phyloP scores from a whole-genome alignment of 2,888 invertebrate species.

The Lucinisca nassula region DNA sequence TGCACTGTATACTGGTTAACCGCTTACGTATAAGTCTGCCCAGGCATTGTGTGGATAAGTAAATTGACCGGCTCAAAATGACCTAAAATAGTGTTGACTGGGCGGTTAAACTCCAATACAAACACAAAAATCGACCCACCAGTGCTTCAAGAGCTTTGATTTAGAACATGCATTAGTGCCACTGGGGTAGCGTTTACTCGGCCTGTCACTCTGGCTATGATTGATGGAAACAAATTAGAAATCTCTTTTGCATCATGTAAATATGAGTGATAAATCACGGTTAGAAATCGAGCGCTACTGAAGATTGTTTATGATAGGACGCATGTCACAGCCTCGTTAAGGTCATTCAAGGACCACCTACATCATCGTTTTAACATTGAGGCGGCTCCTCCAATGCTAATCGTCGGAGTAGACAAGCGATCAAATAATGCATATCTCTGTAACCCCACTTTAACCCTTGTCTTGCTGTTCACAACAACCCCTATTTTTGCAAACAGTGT shows the following conservation, averaged over 20 bases:
- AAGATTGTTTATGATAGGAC: constrained; percentile 10
- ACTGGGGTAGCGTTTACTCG: background rate
- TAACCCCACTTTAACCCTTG: no score
- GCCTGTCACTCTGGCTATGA: background rate
- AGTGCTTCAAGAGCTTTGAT: background rate
- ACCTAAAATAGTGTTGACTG: no score
- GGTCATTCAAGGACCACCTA: background rate
- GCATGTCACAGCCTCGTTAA: background rate
- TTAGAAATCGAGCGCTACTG: background rate
- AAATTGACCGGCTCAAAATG: no score
- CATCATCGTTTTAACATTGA: no score
- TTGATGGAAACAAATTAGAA: background rate
- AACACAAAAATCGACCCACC: background rate
- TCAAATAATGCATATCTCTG: no score
- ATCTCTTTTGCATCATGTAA: background rate
- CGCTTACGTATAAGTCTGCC: no score
- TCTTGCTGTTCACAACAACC: no score
- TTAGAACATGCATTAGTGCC: background rate
- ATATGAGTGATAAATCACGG: constrained; percentile 5
- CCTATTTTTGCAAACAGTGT: no score
- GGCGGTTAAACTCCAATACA: background rate
- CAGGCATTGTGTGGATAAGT: no score
- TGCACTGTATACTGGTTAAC: no score
- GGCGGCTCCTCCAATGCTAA: no score
- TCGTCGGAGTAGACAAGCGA: no score